These are phyloP conservation scores for Cynoglossus semilaevis DNA, from an alignment of 2,113 vertebrate species.

Conservation along the genomic window DNA sequence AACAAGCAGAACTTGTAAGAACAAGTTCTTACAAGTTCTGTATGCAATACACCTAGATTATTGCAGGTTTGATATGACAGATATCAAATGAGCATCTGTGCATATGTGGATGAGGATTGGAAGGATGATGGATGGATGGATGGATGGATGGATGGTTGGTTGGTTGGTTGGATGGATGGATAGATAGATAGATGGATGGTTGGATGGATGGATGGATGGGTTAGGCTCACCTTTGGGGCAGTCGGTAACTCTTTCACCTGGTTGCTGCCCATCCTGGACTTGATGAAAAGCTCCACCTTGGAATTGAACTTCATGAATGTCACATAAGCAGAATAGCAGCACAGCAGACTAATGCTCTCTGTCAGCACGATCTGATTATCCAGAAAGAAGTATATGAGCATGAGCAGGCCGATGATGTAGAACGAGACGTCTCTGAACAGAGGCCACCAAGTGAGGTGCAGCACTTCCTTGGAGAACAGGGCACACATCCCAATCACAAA, in stretches of 20 bases:
- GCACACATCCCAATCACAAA: constrained; percentile 99
- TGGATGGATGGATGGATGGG: neutral
- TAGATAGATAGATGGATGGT: constrained; percentile 5
- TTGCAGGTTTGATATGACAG: too few species aligned
- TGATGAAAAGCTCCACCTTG: constrained; percentile 83
- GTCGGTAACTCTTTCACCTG: constrained; percentile 86
- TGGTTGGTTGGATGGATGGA: constrained; percentile 22
- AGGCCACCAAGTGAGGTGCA: constrained; percentile 98
- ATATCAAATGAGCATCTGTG: too few species aligned
- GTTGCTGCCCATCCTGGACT: constrained; percentile 81
- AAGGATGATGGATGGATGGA: neutral
- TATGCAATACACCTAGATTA: too few species aligned
- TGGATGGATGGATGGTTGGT: constrained; percentile 12
- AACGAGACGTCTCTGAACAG: constrained; percentile 96
- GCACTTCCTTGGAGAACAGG: constrained; percentile 92
- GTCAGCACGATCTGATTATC: constrained; percentile 88
- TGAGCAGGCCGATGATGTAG: constrained; percentile 92
- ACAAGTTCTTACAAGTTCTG: too few species aligned
- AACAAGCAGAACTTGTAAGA: too few species aligned
- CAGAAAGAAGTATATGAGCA: constrained; percentile 96
- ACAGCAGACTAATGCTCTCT: constrained; percentile 86
- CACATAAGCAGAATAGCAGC: constrained; percentile 86
- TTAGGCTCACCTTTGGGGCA: constrained; percentile 84
- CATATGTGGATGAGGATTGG: too few species aligned
- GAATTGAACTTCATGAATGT: constrained; percentile 97